Conservation (phyloP, 2,888 invertebrate genomes). For the Catocala nupta region DNA sequence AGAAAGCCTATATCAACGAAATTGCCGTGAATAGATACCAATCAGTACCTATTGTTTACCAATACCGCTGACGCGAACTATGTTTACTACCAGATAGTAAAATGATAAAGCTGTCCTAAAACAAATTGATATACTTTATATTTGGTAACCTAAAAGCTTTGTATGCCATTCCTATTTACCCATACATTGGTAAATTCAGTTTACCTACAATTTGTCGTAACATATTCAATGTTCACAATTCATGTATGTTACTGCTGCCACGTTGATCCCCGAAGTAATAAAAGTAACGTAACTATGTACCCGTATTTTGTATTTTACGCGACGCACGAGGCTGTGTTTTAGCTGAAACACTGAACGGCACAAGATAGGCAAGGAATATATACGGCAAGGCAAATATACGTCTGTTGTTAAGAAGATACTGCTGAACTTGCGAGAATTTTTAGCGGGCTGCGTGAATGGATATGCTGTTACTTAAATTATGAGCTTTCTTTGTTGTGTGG, state of each 20-base stretch:
- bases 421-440: background rate
- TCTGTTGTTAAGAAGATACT: constrained; percentile 2
- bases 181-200: background rate
- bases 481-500: too few species aligned
- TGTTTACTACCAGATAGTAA: background rate
- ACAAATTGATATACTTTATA: background rate
- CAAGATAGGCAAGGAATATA: constrained; percentile 8
- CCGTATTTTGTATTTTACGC: constrained; percentile 31
- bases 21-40: too few species aligned
- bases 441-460: background rate
- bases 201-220: constrained; percentile 3
- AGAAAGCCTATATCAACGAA: too few species aligned
- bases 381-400: constrained; percentile 5
- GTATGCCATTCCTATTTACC: too few species aligned
- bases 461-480: too few species aligned
- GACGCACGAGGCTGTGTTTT: constrained; percentile 26
- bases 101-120: constrained; percentile 1
- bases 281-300: constrained; percentile 62
- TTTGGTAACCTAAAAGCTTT: too few species aligned
- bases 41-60: background rate
- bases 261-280: constrained; percentile 51
- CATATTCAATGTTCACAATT: constrained; percentile 8
- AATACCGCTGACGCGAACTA: background rate
- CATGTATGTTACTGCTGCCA: constrained; percentile 7
- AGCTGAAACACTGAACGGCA: constrained; percentile 3